Evolutionary conservation across 2,113 vertebrate species (phyloP).

Genomic region (Pomatorhinus ruficollis): DNA sequence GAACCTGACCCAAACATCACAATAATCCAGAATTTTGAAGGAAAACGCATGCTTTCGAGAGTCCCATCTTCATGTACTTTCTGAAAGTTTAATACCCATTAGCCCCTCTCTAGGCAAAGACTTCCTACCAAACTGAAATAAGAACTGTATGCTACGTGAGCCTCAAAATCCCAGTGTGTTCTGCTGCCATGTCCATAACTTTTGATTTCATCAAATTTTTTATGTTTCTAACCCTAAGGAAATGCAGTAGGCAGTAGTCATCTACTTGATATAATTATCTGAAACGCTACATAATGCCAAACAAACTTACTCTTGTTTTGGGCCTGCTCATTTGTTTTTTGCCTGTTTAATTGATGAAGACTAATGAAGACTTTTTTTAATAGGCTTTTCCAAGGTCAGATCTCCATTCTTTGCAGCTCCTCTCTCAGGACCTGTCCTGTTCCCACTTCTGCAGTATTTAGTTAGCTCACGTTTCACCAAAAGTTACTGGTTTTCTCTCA

Average conservation of each 20-base stretch:
- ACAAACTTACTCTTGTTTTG: constrained; percentile 15
- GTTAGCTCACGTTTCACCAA: constrained; percentile 7
- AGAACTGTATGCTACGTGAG: neutral
- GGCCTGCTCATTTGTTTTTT: neutral
- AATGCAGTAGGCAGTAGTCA: neutral
- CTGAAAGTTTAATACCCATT: neutral
- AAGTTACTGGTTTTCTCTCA: constrained; percentile 33
- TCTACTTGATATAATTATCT: neutral
- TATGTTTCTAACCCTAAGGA: neutral
- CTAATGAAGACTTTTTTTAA: neutral
- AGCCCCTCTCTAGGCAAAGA: neutral
- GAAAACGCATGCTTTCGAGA: neutral
- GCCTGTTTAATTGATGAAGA: constrained; percentile 28
- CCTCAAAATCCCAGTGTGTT: neutral
- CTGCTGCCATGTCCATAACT: neutral
- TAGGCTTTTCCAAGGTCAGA: neutral
- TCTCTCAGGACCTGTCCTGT: neutral
- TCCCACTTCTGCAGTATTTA: neutral
- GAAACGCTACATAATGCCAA: neutral
- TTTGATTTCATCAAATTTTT: neutral
- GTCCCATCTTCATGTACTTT: constrained; percentile 4
- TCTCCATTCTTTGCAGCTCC: neutral
- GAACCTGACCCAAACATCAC: neutral
- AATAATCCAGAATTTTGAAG: constrained; percentile 2
- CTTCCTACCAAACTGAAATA: neutral